Evolutionary conservation across 2,113 vertebrate genomes (phyloP).

Genomic region (Passer montanus): DNA sequence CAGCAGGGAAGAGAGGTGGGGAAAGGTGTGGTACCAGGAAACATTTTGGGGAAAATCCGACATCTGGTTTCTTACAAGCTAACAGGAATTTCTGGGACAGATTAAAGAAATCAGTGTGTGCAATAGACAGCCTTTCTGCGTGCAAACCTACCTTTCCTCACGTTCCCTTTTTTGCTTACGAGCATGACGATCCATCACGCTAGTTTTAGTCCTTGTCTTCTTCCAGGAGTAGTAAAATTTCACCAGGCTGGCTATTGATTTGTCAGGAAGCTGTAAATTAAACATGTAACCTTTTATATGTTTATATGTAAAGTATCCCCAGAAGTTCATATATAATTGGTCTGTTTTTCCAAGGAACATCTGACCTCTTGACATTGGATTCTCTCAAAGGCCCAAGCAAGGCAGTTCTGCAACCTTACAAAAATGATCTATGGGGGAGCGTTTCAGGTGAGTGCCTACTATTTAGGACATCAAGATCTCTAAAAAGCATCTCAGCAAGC

Average conservation of each 20-base stretch:
- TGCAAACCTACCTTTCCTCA: constrained; percentile 84
- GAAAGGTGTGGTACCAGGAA: constrained; percentile 38
- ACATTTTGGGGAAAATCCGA: constrained; percentile 13
- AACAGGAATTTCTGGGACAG: not conserved
- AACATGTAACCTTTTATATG: constrained; percentile 54
- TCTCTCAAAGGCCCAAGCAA: not conserved
- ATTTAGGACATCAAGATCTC: not conserved
- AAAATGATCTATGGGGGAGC: not conserved
- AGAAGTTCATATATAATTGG: not conserved
- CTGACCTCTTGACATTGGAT: not conserved
- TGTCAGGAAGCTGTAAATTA: constrained; percentile 89
- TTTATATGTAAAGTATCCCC: constrained; percentile 9
- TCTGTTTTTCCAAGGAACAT: not conserved
- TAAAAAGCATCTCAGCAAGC: not conserved
- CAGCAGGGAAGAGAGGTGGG: not conserved
- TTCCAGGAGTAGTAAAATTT: constrained; percentile 99
- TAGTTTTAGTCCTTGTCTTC: constrained; percentile 96
- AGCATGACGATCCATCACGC: constrained; percentile 95
- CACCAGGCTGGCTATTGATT: constrained; percentile 94
- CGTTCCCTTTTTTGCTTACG: constrained; percentile 91
- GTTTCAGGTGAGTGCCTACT: not conserved
- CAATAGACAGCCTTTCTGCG: not conserved
- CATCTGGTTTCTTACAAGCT: not conserved
- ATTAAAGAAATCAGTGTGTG: not conserved
- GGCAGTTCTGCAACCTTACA: not conserved